phyloP scores from a whole-genome alignment of 2,888 invertebrate genomes.

The Clitarchus hookeri region DNA sequence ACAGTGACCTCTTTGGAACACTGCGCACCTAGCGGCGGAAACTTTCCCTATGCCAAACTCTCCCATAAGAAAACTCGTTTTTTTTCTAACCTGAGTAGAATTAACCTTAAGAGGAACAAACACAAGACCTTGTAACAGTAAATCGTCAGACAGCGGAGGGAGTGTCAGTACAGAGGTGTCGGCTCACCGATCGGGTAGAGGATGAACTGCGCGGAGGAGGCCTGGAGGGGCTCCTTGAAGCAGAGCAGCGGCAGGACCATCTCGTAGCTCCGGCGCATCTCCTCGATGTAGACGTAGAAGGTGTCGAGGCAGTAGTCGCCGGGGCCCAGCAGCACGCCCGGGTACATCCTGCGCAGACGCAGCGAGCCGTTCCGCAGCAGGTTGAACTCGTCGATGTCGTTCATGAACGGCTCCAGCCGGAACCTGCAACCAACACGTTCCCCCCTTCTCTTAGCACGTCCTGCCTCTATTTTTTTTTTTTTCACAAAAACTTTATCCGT shows the following conservation, averaged over 20 bases:
- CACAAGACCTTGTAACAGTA: too few relatives aligned
- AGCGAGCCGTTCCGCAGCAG: conserved; percentile 64
- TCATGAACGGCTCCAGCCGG: conserved; percentile 58
- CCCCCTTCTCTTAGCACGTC: too few relatives aligned
- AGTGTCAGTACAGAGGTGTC: not conserved
- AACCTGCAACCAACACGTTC: conserved; percentile 54
- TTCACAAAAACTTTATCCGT: too few relatives aligned
- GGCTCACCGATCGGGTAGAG: conserved; percentile 39
- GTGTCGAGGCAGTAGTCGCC: conserved; percentile 66
- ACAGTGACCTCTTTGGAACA: too few relatives aligned
- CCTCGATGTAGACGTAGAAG: conserved; percentile 50
- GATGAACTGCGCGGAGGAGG: conserved; percentile 37
- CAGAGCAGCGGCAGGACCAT: conserved; percentile 62
- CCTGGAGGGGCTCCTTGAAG: conserved; percentile 43
- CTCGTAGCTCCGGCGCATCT: conserved; percentile 48
- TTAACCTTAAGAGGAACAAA: too few relatives aligned
- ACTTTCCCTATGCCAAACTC: too few relatives aligned
- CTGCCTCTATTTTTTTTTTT: too few relatives aligned
- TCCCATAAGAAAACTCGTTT: too few relatives aligned
- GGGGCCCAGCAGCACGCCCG: conserved; percentile 57
- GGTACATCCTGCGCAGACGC: conserved; percentile 56
- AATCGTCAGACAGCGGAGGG: too few relatives aligned
- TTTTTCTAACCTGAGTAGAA: too few relatives aligned
- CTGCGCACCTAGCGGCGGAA: too few relatives aligned
- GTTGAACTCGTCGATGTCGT: conserved; percentile 60